Base-by-base conservation (phyloP, 2,888 invertebrate genomes). In the Polydrusus tereticollis region DNA sequence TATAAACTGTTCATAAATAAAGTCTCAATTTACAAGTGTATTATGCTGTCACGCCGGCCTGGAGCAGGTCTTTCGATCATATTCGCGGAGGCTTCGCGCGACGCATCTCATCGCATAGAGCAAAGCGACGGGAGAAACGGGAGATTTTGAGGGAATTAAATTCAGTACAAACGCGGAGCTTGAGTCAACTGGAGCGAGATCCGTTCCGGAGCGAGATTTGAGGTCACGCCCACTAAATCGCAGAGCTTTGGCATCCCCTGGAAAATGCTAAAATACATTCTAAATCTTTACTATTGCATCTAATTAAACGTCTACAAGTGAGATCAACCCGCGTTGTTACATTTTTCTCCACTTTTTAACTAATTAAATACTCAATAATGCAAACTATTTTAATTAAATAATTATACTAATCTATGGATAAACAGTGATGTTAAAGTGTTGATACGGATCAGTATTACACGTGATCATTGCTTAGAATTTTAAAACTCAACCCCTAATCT, bases 1-100 rank as follows among this genome's bases (percentile, higher is more conserved):
- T 29, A 67, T 67, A 72, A 72, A 72, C 72, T 67, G 72, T 57
- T 67, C 67, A 63, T 72, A 72, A 68, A 72, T 72, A 72, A 67
- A 72, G 72, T 72, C 69, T 69, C 72, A 69, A 72, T 69, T 68
- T 72, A 72, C 72, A 72, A 72, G 72, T 69, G 72, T 72, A 72
- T 72, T 72, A 72, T 43, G 69, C 68, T 72, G 72, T 72, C 64
- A 72, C 68, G 41, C 64, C 64, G 36, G 64, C 70, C 70, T 23
- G 68, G 64, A 74, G 70, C 70, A 71, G 74, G 74, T 74, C 70
- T 68, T 74, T 74, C 74, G 70, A 74, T 74, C 74, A 74, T 67
- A 62, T 57, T 52, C 52, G 45, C 65, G 50, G 65, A 58, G 52
- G 60, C 57, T 26, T 38, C 60, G 64, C 66, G 14, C 67, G 63